Conservation (phyloP, 1,140 invertebrate genomes). For the Saccostrea glomerata region DNA sequence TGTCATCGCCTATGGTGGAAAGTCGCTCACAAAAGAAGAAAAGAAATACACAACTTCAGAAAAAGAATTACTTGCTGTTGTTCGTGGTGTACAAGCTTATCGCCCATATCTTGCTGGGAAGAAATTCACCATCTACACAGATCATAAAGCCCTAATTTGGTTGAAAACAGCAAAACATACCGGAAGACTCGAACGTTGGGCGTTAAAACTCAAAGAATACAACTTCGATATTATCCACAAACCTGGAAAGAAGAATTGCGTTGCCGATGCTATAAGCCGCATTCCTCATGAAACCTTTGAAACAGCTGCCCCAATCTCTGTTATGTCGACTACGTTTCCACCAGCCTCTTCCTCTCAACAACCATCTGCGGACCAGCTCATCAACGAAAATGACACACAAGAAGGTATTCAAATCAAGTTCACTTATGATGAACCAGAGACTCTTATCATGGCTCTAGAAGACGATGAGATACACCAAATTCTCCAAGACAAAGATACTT, state of each 20-base stretch:
- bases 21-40: conserved; percentile 42
- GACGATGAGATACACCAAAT: background rate
- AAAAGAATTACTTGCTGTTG: conserved; percentile 42
- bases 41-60: conserved; percentile 40
- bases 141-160: conserved; percentile 44
- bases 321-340: background rate
- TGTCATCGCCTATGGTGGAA: conserved; percentile 63
- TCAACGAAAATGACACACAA: background rate
- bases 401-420: background rate
- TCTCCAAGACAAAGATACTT: background rate
- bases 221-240: conserved; percentile 26
- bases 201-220: background rate
- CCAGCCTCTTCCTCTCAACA: no score
- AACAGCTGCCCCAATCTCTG: background rate
- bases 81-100: conserved; percentile 44
- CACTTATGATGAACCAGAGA: background rate
- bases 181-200: conserved; percentile 21
- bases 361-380: background rate
- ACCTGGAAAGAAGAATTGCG: conserved; percentile 5
- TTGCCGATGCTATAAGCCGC: conserved; percentile 10
- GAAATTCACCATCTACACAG: conserved; percentile 44
- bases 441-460: background rate
- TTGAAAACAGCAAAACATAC: conserved; percentile 45
- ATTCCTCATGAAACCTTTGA: background rate
- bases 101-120: conserved; percentile 28